phyloP scores from a whole-genome alignment of 1,140 invertebrate genomes.

The Apocrypta bakeri region DNA sequence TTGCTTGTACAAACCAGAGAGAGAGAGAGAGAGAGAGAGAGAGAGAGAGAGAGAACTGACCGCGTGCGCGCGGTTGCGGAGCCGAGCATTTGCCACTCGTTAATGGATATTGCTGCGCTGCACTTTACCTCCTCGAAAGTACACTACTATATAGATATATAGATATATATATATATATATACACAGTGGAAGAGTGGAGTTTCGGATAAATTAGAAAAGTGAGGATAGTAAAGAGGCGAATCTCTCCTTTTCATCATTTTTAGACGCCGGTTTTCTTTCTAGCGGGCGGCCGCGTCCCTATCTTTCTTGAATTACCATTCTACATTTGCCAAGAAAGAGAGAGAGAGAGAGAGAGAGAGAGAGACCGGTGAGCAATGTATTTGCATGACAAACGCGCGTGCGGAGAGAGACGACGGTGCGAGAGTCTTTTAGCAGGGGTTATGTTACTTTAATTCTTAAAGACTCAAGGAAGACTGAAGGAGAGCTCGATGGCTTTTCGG shows the following conservation, averaged over 20 bases:
- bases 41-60: not conserved
- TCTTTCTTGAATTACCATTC: conserved; percentile 60
- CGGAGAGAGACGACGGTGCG: not conserved
- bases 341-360: not conserved
- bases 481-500: not conserved
- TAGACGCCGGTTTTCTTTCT: conserved; percentile 16
- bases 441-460: conserved; percentile 31
- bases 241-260: conserved; percentile 51
- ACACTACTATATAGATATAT: conserved; percentile 39
- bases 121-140: conserved; percentile 25
- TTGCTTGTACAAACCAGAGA: too few relatives aligned
- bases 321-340: conserved; percentile 47
- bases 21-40: not conserved
- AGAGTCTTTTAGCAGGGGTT: not conserved
- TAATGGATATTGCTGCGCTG: conserved; percentile 66
- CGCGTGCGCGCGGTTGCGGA: conserved; percentile 24
- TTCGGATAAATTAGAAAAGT: conserved; percentile 65
- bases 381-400: conserved; percentile 67
- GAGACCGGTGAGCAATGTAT: conserved; percentile 52
- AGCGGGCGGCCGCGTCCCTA: not conserved
- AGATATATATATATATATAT: conserved; percentile 20
- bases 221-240: not conserved
- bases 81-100: conserved; percentile 55
- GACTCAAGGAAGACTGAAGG: not conserved
- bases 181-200: conserved; percentile 41